These are phyloP conservation scores for Parelbella ahira DNA, from an alignment of 2,888 invertebrate genomes.

Conservation along the genomic window DNA sequence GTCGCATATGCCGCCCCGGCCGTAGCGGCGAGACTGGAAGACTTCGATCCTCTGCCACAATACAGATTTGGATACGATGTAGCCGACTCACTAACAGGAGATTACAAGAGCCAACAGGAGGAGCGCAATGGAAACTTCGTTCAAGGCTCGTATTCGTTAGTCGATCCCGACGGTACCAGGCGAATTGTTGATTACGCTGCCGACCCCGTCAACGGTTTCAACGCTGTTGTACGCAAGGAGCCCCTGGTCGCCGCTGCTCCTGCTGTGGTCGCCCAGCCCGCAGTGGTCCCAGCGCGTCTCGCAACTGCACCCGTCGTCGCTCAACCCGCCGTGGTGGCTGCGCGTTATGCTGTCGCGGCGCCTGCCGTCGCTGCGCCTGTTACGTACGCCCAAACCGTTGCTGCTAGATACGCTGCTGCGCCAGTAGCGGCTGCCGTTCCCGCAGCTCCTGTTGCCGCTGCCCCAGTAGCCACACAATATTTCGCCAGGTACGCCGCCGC, in stretches of 20 bases:
- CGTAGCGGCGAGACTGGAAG: conserved; percentile 56
- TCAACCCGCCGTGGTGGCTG: conserved; percentile 33
- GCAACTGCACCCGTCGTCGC: conserved; percentile 45
- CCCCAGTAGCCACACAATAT: conserved; percentile 32
- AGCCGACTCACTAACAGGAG: conserved; percentile 66
- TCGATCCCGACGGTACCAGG: conserved; percentile 66
- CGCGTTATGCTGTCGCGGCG: conserved; percentile 57
- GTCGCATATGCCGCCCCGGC: conserved; percentile 45
- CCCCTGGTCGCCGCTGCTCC: conserved; percentile 53
- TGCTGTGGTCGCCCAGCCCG: conserved; percentile 58
- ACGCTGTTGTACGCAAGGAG: conserved; percentile 67
- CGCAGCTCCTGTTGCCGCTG: conserved; percentile 30
- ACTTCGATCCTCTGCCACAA: conserved; percentile 80
- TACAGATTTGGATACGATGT: conserved; percentile 75
- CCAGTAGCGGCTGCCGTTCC: conserved; percentile 36
- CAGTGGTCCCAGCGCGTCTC: conserved; percentile 42
- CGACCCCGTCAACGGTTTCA: conserved; percentile 65
- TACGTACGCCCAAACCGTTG: conserved; percentile 38
- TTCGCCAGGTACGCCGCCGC: conserved; percentile 31
- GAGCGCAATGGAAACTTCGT: conserved; percentile 79
- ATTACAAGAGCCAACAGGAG: conserved; percentile 71
- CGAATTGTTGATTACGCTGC: conserved; percentile 66
- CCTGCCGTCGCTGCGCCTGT: conserved; percentile 47
- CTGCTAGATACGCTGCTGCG: conserved; percentile 41
- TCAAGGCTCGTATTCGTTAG: conserved; percentile 63